phyloP scores from a whole-genome alignment of 2,797 vertebrate genomes.

The Clamator glandarius region DNA sequence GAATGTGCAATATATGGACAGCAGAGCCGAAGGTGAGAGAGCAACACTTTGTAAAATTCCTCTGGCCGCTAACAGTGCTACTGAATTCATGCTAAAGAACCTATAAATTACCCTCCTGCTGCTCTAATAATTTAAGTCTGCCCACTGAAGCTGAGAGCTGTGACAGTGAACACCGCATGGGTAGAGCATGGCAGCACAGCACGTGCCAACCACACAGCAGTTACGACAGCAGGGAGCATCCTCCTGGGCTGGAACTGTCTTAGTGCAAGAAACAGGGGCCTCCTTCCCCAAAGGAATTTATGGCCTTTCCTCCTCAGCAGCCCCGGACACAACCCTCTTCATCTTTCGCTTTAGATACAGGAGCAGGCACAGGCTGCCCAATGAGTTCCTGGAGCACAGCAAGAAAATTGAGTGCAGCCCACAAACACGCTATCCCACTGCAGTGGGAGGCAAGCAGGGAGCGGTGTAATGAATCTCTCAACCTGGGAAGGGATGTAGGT shows the following conservation, averaged over 20 bases:
- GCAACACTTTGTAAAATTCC: background rate
- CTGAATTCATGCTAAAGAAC: background rate
- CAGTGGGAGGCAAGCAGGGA: background rate
- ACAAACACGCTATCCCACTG: background rate
- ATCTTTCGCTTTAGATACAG: background rate
- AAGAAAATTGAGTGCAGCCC: background rate
- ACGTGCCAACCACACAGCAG: background rate
- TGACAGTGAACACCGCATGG: background rate
- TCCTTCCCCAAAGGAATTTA: background rate
- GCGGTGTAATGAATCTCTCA: background rate
- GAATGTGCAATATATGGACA: background rate
- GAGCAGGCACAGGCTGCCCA: accelerated
- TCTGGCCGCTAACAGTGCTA: background rate
- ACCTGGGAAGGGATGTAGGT: background rate
- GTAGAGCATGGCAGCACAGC: background rate
- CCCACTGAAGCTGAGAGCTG: background rate
- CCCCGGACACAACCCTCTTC: background rate
- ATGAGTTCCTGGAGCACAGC: background rate
- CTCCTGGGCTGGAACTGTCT: background rate
- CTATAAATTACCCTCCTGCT: background rate
- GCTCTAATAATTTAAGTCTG: background rate
- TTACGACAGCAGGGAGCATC: background rate
- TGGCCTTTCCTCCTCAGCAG: background rate
- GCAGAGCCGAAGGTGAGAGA: background rate
- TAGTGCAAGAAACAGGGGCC: background rate